Percentiles rank a stretch among this genome's conserved stretches.
These are phyloP conservation scores for Mugil cephalus DNA, from an alignment of 2,113 vertebrate species.

Conservation along the genomic window DNA sequence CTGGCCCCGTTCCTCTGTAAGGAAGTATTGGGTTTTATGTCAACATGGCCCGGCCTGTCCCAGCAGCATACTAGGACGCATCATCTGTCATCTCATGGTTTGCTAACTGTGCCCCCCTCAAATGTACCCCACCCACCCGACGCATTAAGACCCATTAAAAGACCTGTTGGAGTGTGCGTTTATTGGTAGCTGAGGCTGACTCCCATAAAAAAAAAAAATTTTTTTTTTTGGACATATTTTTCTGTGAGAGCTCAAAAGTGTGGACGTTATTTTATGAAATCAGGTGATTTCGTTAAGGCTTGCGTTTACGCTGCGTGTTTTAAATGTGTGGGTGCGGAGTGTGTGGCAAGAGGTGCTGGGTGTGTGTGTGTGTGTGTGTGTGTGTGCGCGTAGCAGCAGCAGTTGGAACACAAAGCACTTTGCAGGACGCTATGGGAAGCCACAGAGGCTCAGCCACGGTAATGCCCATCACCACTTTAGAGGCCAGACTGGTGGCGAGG, in stretches of 20 bases:
- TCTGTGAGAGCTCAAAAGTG: slow-evolving; percentile 21
- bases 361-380: slow-evolving; percentile 4
- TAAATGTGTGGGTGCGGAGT: slow-evolving; percentile 21
- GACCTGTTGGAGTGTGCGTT: slow-evolving; percentile 55
- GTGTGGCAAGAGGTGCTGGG: slow-evolving; percentile 8
- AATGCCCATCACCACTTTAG: slow-evolving; percentile 77
- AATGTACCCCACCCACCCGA: slow-evolving; percentile 4
- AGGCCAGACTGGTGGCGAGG: slow-evolving; percentile 74
- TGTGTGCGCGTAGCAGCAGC: slow-evolving; percentile 46
- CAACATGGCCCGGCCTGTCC: slow-evolving; percentile 81
- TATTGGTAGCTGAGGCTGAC: slow-evolving; percentile 26
- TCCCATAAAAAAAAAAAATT: too few relatives aligned
- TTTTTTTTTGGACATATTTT: neutral
- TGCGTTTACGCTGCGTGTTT: slow-evolving; percentile 37
- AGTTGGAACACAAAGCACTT: slow-evolving; percentile 66
- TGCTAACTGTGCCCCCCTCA: slow-evolving; percentile 52
- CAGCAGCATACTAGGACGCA: slow-evolving; percentile 81
- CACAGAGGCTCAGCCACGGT: slow-evolving; percentile 72
- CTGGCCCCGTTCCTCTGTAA: slow-evolving; percentile 78
- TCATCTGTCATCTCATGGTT: slow-evolving; percentile 80
- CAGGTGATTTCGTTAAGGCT: slow-evolving; percentile 36
- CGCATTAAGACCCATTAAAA: slow-evolving; percentile 60
- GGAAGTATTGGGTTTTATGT: slow-evolving; percentile 87
- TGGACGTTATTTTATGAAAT: slow-evolving; percentile 27
- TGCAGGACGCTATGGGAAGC: slow-evolving; percentile 70